Evolutionary conservation across 2,113 vertebrate genomes (phyloP).

Genomic region (Xerus inauris): DNA sequence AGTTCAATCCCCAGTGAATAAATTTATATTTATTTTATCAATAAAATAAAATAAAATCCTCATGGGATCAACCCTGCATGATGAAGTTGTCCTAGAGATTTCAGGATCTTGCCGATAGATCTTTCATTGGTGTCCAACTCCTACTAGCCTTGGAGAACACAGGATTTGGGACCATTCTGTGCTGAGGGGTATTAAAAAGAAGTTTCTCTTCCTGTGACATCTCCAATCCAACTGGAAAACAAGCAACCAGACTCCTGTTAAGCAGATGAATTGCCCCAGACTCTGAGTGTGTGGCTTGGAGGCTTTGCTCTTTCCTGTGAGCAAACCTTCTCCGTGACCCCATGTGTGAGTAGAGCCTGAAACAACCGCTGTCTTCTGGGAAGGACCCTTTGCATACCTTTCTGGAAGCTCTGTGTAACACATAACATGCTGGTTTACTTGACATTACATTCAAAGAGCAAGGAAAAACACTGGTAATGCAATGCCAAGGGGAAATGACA

Average conservation of each 20-base stretch:
- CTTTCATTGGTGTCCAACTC: background rate
- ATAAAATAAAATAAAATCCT: background rate
- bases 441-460: background rate
- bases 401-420: background rate
- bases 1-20: too few relatives aligned
- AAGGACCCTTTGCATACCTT: background rate
- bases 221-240: background rate
- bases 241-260: background rate
- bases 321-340: too few relatives aligned
- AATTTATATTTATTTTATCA: too few relatives aligned
- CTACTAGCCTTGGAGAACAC: background rate
- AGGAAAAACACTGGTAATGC: background rate
- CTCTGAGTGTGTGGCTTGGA: background rate
- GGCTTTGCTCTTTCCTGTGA: background rate
- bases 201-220: background rate
- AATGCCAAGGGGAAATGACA: background rate
- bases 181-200: background rate
- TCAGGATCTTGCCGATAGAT: background rate
- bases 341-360: background rate
- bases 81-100: background rate
- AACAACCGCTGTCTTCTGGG: background rate
- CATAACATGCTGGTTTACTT: background rate
- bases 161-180: background rate
- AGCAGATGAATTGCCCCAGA: background rate
- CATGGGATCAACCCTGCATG: background rate